Base-by-base conservation (phyloP, 2,113 vertebrate species). In the Aegithalos caudatus region DNA sequence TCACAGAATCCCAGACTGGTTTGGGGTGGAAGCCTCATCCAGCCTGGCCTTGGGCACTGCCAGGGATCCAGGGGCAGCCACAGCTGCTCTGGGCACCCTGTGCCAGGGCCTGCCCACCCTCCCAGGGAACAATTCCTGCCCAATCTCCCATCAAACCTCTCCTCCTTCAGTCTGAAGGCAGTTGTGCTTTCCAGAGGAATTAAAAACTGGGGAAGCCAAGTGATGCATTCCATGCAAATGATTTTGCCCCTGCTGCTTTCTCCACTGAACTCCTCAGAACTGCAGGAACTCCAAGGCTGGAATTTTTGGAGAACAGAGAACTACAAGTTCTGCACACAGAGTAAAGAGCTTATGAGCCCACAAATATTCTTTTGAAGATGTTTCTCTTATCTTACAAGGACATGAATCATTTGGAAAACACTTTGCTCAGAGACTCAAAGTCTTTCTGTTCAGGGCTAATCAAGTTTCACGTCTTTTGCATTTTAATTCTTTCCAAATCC, bases 381-480 rank as follows among this genome's bases (percentile, higher is more conserved):
- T 61, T 78, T 92, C 77, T 95, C 90, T 95, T 89, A 93, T 92
- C 92, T 97, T 81, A 51, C 70, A 82, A 93, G 92, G 93, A 71
- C 92, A 67, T 47, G 44, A 84, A 87, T 50, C 44, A 14, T 70
- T 90, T 61, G 74, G 76, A 64, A 88, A 93, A 73, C 42, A 19
- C 37, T 77, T 57, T 53, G 56, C 84, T 89, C 48, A 35, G 81
- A 86, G 50, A 62, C 28, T 90, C 54, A 15, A 48, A 95, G 47
- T n/a, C 81, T 88, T 92, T 79, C 66, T 11, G 10, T 73, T 92
- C 81, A 69, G 87, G 60, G 33, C 70, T 83, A 65, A 90, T 92
- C 74, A 90, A 72, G 57, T 74, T 47, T 22, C 53, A 50, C 2
- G 6, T 82, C 50, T 85, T 86, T 31, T 90, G 72, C 82, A 58